Conservation (phyloP, 2,113 vertebrate species). For the Thryonomys swinderianus region DNA sequence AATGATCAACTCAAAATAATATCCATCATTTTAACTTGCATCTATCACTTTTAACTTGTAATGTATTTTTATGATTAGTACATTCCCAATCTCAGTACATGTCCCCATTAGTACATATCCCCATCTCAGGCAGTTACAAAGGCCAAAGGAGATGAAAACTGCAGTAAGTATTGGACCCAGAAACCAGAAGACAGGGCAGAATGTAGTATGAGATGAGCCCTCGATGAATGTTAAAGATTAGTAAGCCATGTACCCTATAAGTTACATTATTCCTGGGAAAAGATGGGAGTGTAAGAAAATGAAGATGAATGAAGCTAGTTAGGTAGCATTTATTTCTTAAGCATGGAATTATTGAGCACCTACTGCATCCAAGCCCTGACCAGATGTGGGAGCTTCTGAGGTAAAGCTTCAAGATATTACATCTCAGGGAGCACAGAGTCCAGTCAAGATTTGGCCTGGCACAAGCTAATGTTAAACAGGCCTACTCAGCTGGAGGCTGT, state of each 20-base stretch:
- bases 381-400: neutral
- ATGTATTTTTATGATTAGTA: neutral
- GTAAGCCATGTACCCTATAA: no score
- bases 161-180: no score
- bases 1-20: neutral
- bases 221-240: no score
- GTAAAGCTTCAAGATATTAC: neutral
- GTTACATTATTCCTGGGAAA: neutral
- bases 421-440: neutral
- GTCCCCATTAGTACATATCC: no score
- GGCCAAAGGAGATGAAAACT: no score
- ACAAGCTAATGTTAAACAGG: neutral
- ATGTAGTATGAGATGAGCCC: fast-evolving
- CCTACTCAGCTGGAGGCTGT: neutral
- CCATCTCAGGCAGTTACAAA: no score
- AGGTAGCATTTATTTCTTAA: neutral
- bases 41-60: neutral
- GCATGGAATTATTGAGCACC: neutral
- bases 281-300: neutral
- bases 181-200: no score
- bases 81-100: no score
- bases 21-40: neutral
- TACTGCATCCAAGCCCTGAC: neutral
- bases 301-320: neutral
- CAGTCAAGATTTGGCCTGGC: neutral